Conservation (phyloP, 64 coral and sea anemone species). For the Platygyra sinensis region DNA sequence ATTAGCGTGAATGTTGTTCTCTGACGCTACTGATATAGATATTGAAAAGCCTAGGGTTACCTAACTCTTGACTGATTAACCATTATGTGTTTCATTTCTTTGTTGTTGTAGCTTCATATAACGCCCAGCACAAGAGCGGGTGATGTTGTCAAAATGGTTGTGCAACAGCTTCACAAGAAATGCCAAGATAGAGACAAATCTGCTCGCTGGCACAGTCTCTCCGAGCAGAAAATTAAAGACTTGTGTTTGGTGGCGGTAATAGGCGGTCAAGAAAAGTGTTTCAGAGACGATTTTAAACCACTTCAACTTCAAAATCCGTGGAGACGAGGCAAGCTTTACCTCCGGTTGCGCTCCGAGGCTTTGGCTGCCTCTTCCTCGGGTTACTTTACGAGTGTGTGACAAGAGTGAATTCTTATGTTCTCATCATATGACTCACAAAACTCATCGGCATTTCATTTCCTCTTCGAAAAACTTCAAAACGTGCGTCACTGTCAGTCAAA, state of each 20-base stretch:
- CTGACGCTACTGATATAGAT: too few species aligned
- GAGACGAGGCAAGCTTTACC: constrained; percentile 84
- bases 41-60: background rate
- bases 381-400: constrained; percentile 73
- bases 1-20: too few species aligned
- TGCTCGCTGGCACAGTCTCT: constrained; percentile 5
- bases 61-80: background rate
- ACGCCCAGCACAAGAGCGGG: constrained; percentile 75
- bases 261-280: constrained; percentile 88
- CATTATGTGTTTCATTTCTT: background rate
- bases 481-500: too few species aligned
- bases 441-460: background rate
- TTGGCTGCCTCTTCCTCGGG: constrained; percentile 68
- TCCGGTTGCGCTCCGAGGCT: constrained; percentile 87
- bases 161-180: constrained; percentile 77
- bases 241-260: constrained; percentile 89
- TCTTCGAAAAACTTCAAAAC: background rate
- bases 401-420: too few species aligned
- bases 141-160: constrained; percentile 88
- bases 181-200: constrained; percentile 67
- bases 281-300: constrained; percentile 90
- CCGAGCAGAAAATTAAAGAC: constrained; percentile 63
- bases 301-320: constrained; percentile 97
- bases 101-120: constrained; percentile 70
- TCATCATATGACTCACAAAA: too few species aligned